Percentiles rank a stretch among this genome's conserved stretches.
Conservation (phyloP, 1,140 invertebrate genomes). For the Hyphantria cunea region DNA sequence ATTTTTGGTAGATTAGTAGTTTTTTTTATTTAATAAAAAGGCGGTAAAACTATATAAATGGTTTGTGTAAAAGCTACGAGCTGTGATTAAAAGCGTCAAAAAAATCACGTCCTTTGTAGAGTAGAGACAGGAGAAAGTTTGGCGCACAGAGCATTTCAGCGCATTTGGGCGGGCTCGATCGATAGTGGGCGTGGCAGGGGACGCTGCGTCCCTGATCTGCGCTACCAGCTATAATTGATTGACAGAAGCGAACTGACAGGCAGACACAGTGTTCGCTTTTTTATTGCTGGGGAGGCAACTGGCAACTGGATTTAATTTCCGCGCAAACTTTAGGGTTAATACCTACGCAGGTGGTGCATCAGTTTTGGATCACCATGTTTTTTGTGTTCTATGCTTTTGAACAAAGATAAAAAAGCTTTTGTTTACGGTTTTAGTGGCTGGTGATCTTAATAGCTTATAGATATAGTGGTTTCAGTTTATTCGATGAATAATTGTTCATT, state of each 20-base stretch:
- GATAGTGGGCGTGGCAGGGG: conserved; percentile 65
- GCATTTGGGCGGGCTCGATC: conserved; percentile 66
- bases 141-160: conserved; percentile 57
- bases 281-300: conserved; percentile 63
- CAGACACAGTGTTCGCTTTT: conserved; percentile 67
- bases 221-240: conserved; percentile 70
- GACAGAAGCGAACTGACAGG: conserved; percentile 71
- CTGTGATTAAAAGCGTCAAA: background rate
- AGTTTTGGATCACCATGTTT: too few species aligned
- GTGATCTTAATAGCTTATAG: too few species aligned
- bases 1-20: too few species aligned
- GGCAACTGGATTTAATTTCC: conserved; percentile 56
- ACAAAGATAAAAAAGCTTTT: too few species aligned
- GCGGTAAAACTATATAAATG: too few species aligned
- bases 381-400: too few species aligned
- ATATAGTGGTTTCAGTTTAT: too few species aligned
- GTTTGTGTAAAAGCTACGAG: background rate
- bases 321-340: conserved; percentile 26
- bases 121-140: conserved; percentile 44
- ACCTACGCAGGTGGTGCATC: conserved; percentile 5
- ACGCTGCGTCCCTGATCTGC: conserved; percentile 66
- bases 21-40: too few species aligned
- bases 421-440: too few species aligned
- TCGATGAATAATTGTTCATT: too few species aligned
- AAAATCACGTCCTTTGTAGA: conserved; percentile 16